phyloP scores from a whole-genome alignment of 1,140 invertebrate species.

The Stegodyphus dumicola region DNA sequence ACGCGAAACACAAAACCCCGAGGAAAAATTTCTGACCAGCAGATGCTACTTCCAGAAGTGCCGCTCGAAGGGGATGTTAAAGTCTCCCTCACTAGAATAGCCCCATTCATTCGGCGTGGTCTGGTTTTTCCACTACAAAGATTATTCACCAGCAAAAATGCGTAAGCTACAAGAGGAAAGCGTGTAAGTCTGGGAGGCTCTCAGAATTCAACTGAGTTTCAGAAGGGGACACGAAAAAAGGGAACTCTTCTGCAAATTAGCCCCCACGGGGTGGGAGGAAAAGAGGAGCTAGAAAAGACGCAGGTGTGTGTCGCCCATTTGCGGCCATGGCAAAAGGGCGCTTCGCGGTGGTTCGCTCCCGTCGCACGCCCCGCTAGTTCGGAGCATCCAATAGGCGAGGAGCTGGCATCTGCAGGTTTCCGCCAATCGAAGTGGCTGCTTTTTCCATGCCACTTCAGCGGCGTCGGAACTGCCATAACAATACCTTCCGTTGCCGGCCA shows the following conservation, averaged over 20 bases:
- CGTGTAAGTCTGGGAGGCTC: not conserved
- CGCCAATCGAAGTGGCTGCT: slow-evolving; percentile 49
- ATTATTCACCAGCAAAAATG: not conserved
- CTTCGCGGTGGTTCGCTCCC: slow-evolving; percentile 42
- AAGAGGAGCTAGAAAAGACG: slow-evolving; percentile 29
- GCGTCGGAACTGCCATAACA: slow-evolving; percentile 45
- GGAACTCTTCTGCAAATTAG: slow-evolving; percentile 40
- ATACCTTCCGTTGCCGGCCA: slow-evolving; percentile 7
- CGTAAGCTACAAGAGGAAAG: slow-evolving; percentile 15
- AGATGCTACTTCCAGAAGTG: slow-evolving; percentile 27
- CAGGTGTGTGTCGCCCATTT: slow-evolving; percentile 55
- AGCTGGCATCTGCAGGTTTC: slow-evolving; percentile 53
- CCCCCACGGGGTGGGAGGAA: slow-evolving; percentile 25
- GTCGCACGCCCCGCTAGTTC: slow-evolving; percentile 48
- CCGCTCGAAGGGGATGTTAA: slow-evolving; percentile 3
- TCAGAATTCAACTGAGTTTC: not conserved
- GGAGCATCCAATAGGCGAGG: slow-evolving; percentile 28
- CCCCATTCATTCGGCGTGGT: slow-evolving; percentile 9
- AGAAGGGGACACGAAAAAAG: not conserved
- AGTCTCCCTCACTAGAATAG: slow-evolving; percentile 1
- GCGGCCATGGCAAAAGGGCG: slow-evolving; percentile 55
- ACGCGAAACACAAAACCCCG: too few relatives aligned
- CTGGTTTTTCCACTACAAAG: slow-evolving; percentile 23
- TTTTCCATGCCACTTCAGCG: slow-evolving; percentile 44
- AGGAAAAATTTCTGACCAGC: not conserved